Conservation (phyloP, 2,797 vertebrate species). For the Epinephelus coioides region DNA sequence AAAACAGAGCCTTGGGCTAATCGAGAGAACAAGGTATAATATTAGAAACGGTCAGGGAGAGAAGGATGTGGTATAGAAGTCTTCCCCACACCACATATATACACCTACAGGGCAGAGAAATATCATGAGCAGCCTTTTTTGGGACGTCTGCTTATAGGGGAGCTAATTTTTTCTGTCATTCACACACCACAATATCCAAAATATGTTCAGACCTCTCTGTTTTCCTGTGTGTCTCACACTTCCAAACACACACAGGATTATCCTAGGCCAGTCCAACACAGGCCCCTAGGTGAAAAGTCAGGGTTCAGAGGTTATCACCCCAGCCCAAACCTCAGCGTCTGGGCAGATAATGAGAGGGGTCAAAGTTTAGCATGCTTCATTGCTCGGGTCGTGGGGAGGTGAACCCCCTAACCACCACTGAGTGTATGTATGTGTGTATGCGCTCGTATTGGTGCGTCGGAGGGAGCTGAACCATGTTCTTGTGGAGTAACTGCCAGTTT, state of each 20-base stretch:
- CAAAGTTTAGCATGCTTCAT: slow-evolving; percentile 83
- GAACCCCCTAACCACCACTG: slow-evolving; percentile 67
- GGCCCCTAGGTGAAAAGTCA: slow-evolving; percentile 81
- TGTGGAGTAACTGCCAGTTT: slow-evolving; percentile 67
- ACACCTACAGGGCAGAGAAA: slow-evolving; percentile 34
- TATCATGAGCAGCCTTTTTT: slow-evolving; percentile 49
- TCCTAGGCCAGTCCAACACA: slow-evolving; percentile 36
- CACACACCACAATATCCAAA: slow-evolving; percentile 49
- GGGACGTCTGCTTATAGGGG: slow-evolving; percentile 22
- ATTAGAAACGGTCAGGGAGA: slow-evolving; percentile 39
- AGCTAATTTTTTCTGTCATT: slow-evolving; percentile 45
- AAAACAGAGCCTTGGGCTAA: slow-evolving; percentile 25
- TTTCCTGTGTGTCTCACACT: slow-evolving; percentile 40
- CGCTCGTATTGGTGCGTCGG: slow-evolving; percentile 31
- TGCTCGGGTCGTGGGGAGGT: slow-evolving; percentile 78
- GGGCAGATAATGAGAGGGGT: slow-evolving; percentile 84
- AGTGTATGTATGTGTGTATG: slow-evolving; percentile 34
- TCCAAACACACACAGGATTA: slow-evolving; percentile 47
- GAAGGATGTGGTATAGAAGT: slow-evolving; percentile 47
- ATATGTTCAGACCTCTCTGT: slow-evolving; percentile 43
- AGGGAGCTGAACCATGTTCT: slow-evolving; percentile 71
- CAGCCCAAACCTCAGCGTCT: slow-evolving; percentile 77
- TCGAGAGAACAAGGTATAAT: slow-evolving; percentile 24
- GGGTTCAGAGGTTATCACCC: slow-evolving; percentile 86
- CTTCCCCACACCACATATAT: slow-evolving; percentile 24